These are phyloP conservation scores for Pachypeltis micranthus DNA, from an alignment of 1,140 invertebrate genomes.

Conservation along the genomic window DNA sequence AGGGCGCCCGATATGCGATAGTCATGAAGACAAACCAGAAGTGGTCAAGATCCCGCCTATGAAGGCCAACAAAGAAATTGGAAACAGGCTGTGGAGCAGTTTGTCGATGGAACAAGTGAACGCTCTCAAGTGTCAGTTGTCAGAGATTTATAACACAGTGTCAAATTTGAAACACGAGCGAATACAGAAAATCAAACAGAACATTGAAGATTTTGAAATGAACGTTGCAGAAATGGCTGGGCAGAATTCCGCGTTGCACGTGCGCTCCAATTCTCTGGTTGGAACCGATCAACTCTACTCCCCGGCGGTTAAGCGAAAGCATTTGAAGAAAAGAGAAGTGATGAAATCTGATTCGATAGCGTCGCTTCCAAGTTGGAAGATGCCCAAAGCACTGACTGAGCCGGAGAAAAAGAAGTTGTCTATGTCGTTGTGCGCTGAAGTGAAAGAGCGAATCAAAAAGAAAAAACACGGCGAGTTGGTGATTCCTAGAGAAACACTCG, in stretches of 20 bases:
- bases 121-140: constrained; percentile 64
- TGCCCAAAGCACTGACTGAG: constrained; percentile 42
- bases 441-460: constrained; percentile 46
- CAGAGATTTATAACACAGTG: constrained; percentile 61
- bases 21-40: constrained; percentile 21
- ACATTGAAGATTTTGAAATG: constrained; percentile 42
- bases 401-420: constrained; percentile 59
- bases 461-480: constrained; percentile 30
- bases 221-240: constrained; percentile 23
- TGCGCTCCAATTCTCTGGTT: constrained; percentile 54
- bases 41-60: constrained; percentile 26
- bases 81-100: constrained; percentile 67
- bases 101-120: constrained; percentile 72
- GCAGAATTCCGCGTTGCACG: constrained; percentile 36
- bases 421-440: constrained; percentile 55
- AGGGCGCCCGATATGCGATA: constrained; percentile 25
- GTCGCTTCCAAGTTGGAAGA: constrained; percentile 37
- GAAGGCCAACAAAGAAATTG: constrained; percentile 35
- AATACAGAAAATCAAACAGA: constrained; percentile 29
- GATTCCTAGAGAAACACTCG: constrained; percentile 48
- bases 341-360: constrained; percentile 44
- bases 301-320: constrained; percentile 32
- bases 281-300: constrained; percentile 35
- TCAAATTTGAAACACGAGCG: constrained; percentile 35
- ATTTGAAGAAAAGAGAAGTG: constrained; percentile 31